These are phyloP conservation scores for Cheilosia vernalis DNA, from an alignment of 2,888 invertebrate genomes.

Conservation along the genomic window DNA sequence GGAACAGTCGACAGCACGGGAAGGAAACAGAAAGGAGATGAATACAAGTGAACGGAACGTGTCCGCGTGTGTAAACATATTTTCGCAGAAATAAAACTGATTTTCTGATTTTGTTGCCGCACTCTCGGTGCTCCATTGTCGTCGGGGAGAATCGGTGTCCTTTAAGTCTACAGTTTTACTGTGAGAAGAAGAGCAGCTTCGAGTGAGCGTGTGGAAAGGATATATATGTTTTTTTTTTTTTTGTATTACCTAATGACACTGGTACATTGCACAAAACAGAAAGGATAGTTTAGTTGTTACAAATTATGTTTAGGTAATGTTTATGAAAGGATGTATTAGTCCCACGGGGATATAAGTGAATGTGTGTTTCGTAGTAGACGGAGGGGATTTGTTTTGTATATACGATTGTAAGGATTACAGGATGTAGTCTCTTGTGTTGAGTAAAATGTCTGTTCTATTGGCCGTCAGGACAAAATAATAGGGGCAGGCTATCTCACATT, in stretches of 20 bases:
- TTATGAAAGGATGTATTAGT: slow-evolving; percentile 56
- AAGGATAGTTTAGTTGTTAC: slow-evolving; percentile 56
- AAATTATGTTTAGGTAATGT: slow-evolving; percentile 66
- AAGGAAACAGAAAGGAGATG: slow-evolving; percentile 14
- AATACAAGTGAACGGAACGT: slow-evolving; percentile 35
- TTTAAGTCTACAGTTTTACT: slow-evolving; percentile 9
- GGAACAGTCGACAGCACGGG: background rate
- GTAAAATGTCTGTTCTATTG: background rate
- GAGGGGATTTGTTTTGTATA: slow-evolving; percentile 5
- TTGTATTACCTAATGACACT: background rate
- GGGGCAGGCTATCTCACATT: background rate
- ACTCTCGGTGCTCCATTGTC: background rate
- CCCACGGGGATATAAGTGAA: slow-evolving; percentile 51
- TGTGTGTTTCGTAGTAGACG: slow-evolving; percentile 1
- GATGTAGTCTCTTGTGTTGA: slow-evolving; percentile 47
- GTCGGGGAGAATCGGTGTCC: slow-evolving; percentile 27
- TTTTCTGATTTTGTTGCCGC: slow-evolving; percentile 42
- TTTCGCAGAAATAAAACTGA: slow-evolving; percentile 53
- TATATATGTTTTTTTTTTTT: too few relatives aligned
- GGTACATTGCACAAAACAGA: slow-evolving; percentile 2
- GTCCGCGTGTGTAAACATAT: slow-evolving; percentile 61
- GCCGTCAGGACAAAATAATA: background rate
- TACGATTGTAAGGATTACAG: slow-evolving; percentile 58
- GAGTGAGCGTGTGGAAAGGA: slow-evolving; percentile 20
- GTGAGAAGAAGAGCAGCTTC: slow-evolving; percentile 8